These are phyloP conservation scores for Rhadinocentrus ornatus DNA, from an alignment of 2,797 vertebrate species.

Conservation along the genomic window DNA sequence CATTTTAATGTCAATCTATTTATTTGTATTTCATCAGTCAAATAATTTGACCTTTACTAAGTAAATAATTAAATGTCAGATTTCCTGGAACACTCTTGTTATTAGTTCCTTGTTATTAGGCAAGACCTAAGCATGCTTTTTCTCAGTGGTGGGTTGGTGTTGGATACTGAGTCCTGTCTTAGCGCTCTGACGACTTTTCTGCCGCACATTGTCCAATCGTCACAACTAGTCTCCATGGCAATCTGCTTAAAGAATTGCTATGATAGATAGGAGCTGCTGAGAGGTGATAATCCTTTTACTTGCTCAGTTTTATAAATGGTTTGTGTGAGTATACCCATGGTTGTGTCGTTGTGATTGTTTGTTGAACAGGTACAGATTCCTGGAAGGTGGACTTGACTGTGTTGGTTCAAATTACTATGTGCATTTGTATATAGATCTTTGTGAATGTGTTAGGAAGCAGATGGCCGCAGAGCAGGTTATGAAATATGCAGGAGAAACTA, in stretches of 20 bases:
- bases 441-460: conserved; percentile 50
- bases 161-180: not conserved
- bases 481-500: conserved; percentile 69
- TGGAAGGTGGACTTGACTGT: conserved; percentile 12
- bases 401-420: conserved; percentile 17
- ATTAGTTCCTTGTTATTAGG: conserved; percentile 18
- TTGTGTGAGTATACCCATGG: conserved; percentile 1
- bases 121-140: conserved; percentile 13
- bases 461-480: conserved; percentile 62
- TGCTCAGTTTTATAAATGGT: conserved; percentile 6
- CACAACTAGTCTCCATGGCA: conserved; percentile 39
- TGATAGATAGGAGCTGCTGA: conserved; percentile 5
- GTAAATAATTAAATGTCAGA: not conserved
- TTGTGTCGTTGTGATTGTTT: conserved; percentile 22
- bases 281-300: not conserved
- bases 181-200: not conserved
- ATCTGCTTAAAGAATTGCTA: conserved; percentile 15
- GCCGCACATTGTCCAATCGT: not conserved
- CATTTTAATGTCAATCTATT: not conserved
- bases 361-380: conserved; percentile 16
- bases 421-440: conserved; percentile 12
- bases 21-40: not conserved
- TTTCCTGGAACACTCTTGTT: conserved; percentile 12
- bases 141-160: conserved; percentile 19
- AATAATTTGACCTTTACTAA: not conserved